phyloP scores from a whole-genome alignment of 2,888 invertebrate species.

The Lissonota sp. region DNA sequence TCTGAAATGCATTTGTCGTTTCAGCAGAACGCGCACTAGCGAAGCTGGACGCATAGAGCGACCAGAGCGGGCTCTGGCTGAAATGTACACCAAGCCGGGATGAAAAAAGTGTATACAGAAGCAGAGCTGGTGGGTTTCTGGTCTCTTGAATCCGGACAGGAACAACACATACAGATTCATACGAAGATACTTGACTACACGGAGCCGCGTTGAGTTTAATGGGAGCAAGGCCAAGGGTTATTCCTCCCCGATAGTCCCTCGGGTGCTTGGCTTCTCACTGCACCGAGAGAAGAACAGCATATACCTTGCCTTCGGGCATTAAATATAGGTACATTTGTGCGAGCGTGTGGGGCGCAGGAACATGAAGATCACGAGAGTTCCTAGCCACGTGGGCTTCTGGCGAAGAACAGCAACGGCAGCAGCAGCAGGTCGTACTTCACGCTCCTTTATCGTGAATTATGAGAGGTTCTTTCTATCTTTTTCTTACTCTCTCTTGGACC shows the following conservation, averaged over 20 bases:
- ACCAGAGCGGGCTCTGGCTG: slow-evolving; percentile 1
- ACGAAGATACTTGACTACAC: slow-evolving; percentile 39
- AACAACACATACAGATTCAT: neutral
- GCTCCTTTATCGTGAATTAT: slow-evolving; percentile 74
- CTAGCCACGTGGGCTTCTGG: slow-evolving; percentile 47
- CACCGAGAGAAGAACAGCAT: slow-evolving; percentile 16
- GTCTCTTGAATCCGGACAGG: slow-evolving; percentile 10
- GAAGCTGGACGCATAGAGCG: slow-evolving; percentile 59
- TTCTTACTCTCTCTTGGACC: slow-evolving; percentile 27
- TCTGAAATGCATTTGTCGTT: slow-evolving; percentile 67
- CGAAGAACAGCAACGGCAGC: slow-evolving; percentile 30
- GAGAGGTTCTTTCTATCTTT: slow-evolving; percentile 55
- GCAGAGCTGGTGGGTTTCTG: slow-evolving; percentile 7
- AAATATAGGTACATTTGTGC: slow-evolving; percentile 68
- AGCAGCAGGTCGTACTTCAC: slow-evolving; percentile 62
- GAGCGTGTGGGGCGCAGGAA: slow-evolving; percentile 34
- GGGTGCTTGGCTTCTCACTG: slow-evolving; percentile 38
- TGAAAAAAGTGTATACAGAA: slow-evolving; percentile 25
- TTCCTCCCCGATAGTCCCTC: slow-evolving; percentile 64
- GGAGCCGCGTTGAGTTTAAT: slow-evolving; percentile 64
- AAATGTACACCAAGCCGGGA: slow-evolving; percentile 23
- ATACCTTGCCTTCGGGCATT: slow-evolving; percentile 66
- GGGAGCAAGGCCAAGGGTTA: slow-evolving; percentile 69
- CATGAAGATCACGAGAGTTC: slow-evolving; percentile 57
- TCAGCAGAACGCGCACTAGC: slow-evolving; percentile 44